Conservation (phyloP, 2,113 vertebrate species). For the Picathartes gymnocephalus region DNA sequence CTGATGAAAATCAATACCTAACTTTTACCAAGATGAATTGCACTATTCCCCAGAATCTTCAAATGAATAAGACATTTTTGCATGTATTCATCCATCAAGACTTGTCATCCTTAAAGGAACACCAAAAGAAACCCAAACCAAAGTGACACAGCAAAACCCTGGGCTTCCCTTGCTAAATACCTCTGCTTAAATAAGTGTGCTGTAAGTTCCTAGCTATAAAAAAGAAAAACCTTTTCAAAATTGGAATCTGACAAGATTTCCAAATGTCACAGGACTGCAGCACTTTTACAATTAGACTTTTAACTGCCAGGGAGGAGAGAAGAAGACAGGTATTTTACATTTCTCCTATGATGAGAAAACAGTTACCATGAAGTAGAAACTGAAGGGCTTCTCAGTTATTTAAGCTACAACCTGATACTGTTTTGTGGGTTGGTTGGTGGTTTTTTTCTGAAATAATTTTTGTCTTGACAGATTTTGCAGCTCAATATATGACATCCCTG, state of each 20-base stretch:
- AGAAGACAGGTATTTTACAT: background rate
- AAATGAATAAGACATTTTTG: background rate
- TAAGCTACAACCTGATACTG: background rate
- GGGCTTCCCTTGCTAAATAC: background rate
- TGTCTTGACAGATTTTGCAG: background rate
- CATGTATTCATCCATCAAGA: background rate
- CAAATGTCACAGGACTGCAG: background rate
- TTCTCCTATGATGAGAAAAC: background rate
- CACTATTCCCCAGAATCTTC: background rate
- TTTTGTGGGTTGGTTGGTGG: background rate
- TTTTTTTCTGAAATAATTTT: background rate
- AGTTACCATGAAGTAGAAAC: background rate
- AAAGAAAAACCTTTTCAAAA: background rate
- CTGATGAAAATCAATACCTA: background rate
- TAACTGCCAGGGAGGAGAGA: background rate
- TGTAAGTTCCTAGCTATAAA: background rate
- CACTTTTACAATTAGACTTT: background rate
- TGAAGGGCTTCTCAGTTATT: background rate
- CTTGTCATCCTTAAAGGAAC: background rate
- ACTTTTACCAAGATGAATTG: background rate
- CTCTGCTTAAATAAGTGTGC: background rate
- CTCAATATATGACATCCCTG: background rate
- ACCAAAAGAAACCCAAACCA: background rate
- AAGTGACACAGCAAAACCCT: slow-evolving; percentile 12
- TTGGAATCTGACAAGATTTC: background rate